Evolutionary conservation across 2,113 vertebrate species (phyloP), one percentile per base, ranked within the genome.

Genomic region (Hyaena hyaena): DNA sequence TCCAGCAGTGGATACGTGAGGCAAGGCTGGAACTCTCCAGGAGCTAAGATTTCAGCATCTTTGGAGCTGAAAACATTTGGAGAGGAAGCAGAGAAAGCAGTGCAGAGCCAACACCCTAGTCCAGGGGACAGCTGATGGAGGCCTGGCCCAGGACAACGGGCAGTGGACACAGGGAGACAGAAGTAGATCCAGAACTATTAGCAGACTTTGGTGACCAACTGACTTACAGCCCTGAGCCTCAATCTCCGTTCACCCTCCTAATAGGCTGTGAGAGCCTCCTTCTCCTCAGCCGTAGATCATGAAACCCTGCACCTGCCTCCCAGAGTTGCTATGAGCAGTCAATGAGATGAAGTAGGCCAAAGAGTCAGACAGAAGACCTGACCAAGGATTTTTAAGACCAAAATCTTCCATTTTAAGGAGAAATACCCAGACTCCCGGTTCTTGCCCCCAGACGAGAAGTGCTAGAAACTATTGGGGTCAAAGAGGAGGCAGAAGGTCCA

Each of bases 81-180:
- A 39, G 77, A 76, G 45, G 55, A 90, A 69, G 50, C 0, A 23
- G 8, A 39, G 17, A 77, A 39, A 88, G 35, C 5, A 43, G 5
- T 10, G 5, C 2, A 23, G 0, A 4, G n/a, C 65, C 31, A 17
- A 0, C n/a, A 4, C 50, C n/a, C 1, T 2, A 9, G 74, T 23
- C 63, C 55, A 23, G 35, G 48, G 15, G 15, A 91, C 21, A 69
- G 43, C 0, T 4, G 66, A 80, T 1, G 39, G 33, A 6, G n/a
- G 31, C 10, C 10, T 33, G 58, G 50, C 26, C 69, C 26, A 19
- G 14, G 39, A 63, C 4, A 35, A 82, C 0, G 2, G 2, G 45
- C n/a, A 23, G 4, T 35, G 48, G 28, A 65, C 19, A 82, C 23
- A n/a, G 15, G 10, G 61, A 95, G 35, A 4, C 6, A 33, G 65